Conservation (phyloP, 2,888 invertebrate genomes). For the Heliconius sara region DNA sequence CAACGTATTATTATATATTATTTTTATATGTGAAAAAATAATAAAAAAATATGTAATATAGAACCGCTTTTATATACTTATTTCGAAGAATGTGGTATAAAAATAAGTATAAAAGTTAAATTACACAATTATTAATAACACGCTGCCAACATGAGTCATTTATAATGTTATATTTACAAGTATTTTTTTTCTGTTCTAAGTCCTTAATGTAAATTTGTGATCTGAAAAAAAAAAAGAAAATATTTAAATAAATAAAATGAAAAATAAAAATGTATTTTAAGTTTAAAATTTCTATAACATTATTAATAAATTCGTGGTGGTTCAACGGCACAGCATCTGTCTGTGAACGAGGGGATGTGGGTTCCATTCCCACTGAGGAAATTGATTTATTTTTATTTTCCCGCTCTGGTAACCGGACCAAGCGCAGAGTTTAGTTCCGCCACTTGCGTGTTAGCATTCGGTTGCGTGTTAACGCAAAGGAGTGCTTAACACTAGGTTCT, state of each 20-base stretch:
- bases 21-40: not conserved
- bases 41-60: not conserved
- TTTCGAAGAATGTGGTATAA: not conserved
- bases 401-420: no score
- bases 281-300: no score
- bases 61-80: not conserved
- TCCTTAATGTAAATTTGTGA: slow-evolving; percentile 7
- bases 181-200: not conserved
- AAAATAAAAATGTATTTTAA: no score
- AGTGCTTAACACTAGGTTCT: no score
- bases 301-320: no score
- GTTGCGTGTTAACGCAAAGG: no score
- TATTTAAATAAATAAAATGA: not conserved
- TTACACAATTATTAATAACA: slow-evolving; percentile 52
- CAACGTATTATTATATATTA: slow-evolving; percentile 45
- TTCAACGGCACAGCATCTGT: no score
- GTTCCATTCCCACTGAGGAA: no score
- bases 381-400: no score
- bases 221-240: slow-evolving; percentile 27
- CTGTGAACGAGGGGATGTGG: no score
- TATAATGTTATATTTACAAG: slow-evolving; percentile 50
- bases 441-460: not conserved
- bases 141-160: slow-evolving; percentile 72
- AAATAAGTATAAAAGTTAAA: not conserved
- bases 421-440: not conserved